Conservation (phyloP, 2,888 invertebrate genomes). For the Cheilosia vulpina region DNA sequence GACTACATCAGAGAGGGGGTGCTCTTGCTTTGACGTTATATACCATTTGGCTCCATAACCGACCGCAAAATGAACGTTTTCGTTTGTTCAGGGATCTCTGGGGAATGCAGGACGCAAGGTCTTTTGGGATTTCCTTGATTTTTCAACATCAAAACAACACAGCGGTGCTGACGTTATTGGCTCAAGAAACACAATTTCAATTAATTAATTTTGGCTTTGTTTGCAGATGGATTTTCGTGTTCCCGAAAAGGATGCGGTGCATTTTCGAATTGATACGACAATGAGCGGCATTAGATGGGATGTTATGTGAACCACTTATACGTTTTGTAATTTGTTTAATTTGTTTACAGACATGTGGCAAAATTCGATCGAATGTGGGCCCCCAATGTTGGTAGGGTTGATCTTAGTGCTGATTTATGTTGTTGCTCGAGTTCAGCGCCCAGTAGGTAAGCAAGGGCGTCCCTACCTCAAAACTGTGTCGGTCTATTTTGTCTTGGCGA, state of each 20-base stretch:
- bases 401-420: too few species aligned
- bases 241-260: neutral
- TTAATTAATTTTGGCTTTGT: slow-evolving; percentile 68
- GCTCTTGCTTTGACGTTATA: neutral
- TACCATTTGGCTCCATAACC: slow-evolving; percentile 14
- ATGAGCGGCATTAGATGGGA: neutral
- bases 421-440: too few species aligned
- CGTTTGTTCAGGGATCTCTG: slow-evolving; percentile 61
- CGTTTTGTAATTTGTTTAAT: too few species aligned
- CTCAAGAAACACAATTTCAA: slow-evolving; percentile 19
- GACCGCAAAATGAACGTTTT: slow-evolving; percentile 61
- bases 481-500: too few species aligned
- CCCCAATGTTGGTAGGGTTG: too few species aligned
- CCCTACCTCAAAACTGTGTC: too few species aligned
- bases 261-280: neutral
- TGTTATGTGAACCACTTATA: neutral
- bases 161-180: slow-evolving; percentile 14
- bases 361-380: too few species aligned
- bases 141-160: slow-evolving; percentile 18
- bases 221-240: slow-evolving; percentile 16
- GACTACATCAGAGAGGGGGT: neutral
- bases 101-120: slow-evolving; percentile 45
- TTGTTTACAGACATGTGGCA: too few species aligned
- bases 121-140: slow-evolving; percentile 55
- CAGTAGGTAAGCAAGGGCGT: too few species aligned